These are phyloP conservation scores for Xylocampa areola DNA, from an alignment of 2,888 invertebrate species.

Conservation along the genomic window DNA sequence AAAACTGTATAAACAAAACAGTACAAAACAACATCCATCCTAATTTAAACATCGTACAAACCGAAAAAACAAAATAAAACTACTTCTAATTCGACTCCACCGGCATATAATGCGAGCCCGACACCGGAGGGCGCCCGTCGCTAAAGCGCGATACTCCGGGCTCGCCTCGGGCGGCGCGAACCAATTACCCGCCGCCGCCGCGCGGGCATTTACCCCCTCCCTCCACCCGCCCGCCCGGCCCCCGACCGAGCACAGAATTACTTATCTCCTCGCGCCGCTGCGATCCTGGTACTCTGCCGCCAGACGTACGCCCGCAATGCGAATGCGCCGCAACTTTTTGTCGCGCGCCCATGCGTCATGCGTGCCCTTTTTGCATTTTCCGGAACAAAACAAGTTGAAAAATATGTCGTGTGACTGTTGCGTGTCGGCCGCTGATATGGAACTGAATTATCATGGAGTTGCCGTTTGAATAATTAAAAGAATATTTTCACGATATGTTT, in stretches of 20 bases:
- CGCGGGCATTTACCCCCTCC: slow-evolving; percentile 85
- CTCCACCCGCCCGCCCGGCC: slow-evolving; percentile 65
- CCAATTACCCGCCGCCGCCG: slow-evolving; percentile 88
- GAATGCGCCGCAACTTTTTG: slow-evolving; percentile 78
- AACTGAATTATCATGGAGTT: slow-evolving; percentile 43
- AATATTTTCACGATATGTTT: slow-evolving; percentile 41
- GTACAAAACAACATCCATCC: slow-evolving; percentile 16
- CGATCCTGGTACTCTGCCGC: slow-evolving; percentile 84
- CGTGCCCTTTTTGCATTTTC: slow-evolving; percentile 59
- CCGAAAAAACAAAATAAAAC: slow-evolving; percentile 44
- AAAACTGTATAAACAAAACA: neutral
- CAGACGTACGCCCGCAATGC: slow-evolving; percentile 85
- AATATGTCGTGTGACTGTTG: slow-evolving; percentile 49
- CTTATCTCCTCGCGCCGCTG: slow-evolving; percentile 80
- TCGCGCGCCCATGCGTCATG: slow-evolving; percentile 59
- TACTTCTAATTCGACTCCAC: slow-evolving; percentile 70
- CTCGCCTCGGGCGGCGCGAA: slow-evolving; percentile 90
- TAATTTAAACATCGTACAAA: slow-evolving; percentile 31
- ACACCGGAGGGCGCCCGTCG: slow-evolving; percentile 89
- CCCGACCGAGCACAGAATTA: slow-evolving; percentile 75
- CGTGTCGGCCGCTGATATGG: slow-evolving; percentile 40
- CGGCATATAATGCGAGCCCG: slow-evolving; percentile 72
- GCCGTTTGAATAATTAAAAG: slow-evolving; percentile 52
- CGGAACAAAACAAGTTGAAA: slow-evolving; percentile 33
- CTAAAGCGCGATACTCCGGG: slow-evolving; percentile 90